Base-by-base conservation (phyloP, 2,113 vertebrate genomes). In the Xyrauchen texanus region DNA sequence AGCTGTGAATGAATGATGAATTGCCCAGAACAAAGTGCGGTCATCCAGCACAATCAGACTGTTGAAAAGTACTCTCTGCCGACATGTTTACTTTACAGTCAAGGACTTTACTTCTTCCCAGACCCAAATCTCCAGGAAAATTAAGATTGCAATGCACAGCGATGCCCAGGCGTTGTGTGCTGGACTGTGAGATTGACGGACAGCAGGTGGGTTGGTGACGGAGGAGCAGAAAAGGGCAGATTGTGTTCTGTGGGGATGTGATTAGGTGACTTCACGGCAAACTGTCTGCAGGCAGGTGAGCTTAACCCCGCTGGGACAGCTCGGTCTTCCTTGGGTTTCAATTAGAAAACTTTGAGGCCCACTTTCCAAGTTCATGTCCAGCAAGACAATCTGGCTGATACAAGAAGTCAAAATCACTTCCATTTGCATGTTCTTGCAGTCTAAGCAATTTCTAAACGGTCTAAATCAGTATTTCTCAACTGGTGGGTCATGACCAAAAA, bases 131-230 rank as follows among this genome's bases (percentile, higher is more conserved):
- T 57, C 9, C 34, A 76, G 81, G 80, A 82, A 82, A 77, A 80
- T 72, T 77, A 82, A 69, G 58, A 65, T 34, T 82, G 65, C 58
- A 60, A 62, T 44, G 62, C 34, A 61, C 49, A 45, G 75, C 49
- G 55, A 75, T 78, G 78, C 64, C 71, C 69, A 21, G 52, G 74
- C 66, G 52, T 78, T 85, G 78, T 83, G 57, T 78, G 49, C 65
- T 78, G 82, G 76, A 78, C 78, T 80, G 81, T 83, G 81, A 82
- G 81, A 85, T 85, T 80, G 81, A 55, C 74, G 45, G 74, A 68
- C 65, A 77, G 55, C 78, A 67, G 62, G 83, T 77, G 80, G 72
- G 61, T 66, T 51, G 49, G 62, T 42, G 49, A 65, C 47, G 69
- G 77, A 74, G 49, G 64, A 77, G 77, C 46, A 65, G 21, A 34